Evolutionary conservation across 2,888 invertebrate genomes (phyloP), one percentile per base, ranked within the genome.

Genomic region (Venusia cambrica): DNA sequence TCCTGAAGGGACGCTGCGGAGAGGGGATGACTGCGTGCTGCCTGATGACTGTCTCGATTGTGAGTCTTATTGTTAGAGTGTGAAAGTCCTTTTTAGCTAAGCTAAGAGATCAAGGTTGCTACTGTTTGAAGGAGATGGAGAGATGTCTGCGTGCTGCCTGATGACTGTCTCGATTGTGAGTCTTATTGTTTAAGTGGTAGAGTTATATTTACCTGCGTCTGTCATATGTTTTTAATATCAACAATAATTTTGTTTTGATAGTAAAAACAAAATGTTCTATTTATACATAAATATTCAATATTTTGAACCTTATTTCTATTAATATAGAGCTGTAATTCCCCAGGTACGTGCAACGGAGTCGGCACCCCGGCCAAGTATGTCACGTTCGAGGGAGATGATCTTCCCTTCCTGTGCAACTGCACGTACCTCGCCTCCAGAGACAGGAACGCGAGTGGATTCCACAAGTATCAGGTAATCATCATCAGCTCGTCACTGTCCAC

Each of bases 381-480:
- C 38, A 94, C 94, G 12, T 97, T 95, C 63, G 97, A 97, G 66
- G 91, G 92, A 9, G 91, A 89, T 42, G 92, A 93, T 55, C 92
- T 93, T 51, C 93, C 93, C 0, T 93, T 94, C 70, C 91, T 93
- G 48, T 95, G 94, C 2, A 94, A 94, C 68, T 97, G 97, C 69
- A 94, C 94, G 0, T 96, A 96, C 65, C 85, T 96, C 12, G 89
- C 95, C 29, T 92, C 95, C 0, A 78, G 93, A 14, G 92, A 93
- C 69, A 76, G 87, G 25, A 83, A 87, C 19, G 63, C 85, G 0
- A 84, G 88, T 0, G 89, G 88, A 67, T 84, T 62, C 50, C 89
- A 73, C 83, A 89, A 76, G 70, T 90, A 80, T 43, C 60, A 81
- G 68, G 74, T 69, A 40, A 27, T 7, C 3, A 14, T 2, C 4